Conservation (phyloP, 2,797 vertebrate species). For the Sylvia borin region DNA sequence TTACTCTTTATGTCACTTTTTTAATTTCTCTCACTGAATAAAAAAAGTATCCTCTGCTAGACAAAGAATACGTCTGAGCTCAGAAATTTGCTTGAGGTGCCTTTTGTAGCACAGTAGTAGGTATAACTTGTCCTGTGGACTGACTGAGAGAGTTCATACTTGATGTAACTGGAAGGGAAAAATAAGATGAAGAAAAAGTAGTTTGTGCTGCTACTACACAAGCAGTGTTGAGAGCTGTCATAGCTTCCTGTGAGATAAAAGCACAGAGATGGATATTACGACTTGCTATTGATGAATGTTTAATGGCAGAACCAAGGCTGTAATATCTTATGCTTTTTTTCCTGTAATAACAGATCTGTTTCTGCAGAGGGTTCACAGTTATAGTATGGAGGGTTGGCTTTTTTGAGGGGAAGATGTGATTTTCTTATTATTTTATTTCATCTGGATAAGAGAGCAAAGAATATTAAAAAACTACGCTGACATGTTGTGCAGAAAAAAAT, state of each 20-base stretch:
- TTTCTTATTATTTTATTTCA: neutral
- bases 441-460: neutral
- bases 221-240: neutral
- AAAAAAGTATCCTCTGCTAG: neutral
- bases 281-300: neutral
- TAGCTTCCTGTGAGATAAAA: neutral
- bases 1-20: neutral
- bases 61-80: neutral
- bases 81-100: neutral
- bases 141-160: neutral
- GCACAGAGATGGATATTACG: neutral
- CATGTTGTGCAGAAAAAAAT: rapidly evolving
- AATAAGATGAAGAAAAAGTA: neutral
- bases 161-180: neutral
- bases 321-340: neutral
- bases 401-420: neutral
- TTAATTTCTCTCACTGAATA: neutral
- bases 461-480: neutral
- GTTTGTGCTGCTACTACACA: neutral
- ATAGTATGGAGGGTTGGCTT: too few species aligned
- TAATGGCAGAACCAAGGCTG: neutral
- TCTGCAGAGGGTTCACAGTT: neutral
- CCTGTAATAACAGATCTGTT: neutral
- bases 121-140: neutral
- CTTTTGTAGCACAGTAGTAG: neutral